A percentile compares a stretch with the other conserved stretches of the same genome.
Evolutionary conservation across 2,888 invertebrate genomes (phyloP).

Genomic region (Nasonia oneida): DNA sequence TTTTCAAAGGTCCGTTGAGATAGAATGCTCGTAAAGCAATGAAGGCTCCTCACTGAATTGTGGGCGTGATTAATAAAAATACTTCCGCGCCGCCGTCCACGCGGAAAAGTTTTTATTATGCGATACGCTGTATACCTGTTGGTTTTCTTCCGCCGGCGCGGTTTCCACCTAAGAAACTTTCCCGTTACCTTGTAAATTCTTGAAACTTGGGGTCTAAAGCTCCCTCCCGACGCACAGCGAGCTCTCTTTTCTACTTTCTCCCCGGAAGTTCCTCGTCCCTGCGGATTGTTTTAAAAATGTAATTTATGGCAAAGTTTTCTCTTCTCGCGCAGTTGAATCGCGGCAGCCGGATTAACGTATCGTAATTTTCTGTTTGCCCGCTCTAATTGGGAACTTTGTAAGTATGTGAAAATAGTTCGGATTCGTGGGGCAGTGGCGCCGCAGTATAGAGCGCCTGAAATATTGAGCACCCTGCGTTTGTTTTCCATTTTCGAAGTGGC

Average conservation of each 20-base stretch:
- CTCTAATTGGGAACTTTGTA: neutral
- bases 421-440: no score
- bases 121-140: neutral
- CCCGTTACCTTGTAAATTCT: conserved; percentile 29
- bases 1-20: neutral
- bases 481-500: neutral
- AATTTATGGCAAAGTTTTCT: conserved; percentile 25
- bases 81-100: neutral
- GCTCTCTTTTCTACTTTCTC: neutral
- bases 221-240: neutral
- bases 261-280: neutral
- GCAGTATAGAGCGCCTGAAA: no score
- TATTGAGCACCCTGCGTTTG: neutral
- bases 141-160: neutral
- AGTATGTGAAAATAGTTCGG: neutral
- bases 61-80: conserved; percentile 29
- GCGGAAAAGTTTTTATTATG: conserved; percentile 11
- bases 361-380: neutral
- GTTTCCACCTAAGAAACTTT: conserved; percentile 21
- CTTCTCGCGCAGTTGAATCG: neutral
- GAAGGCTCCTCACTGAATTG: conserved; percentile 27
- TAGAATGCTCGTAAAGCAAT: conserved; percentile 24
- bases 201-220: conserved; percentile 6
- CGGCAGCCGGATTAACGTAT: neutral
- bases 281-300: conserved; percentile 18